These are phyloP conservation scores for Parapsyche elsis DNA, from an alignment of 1,140 invertebrate species.

Conservation along the genomic window DNA sequence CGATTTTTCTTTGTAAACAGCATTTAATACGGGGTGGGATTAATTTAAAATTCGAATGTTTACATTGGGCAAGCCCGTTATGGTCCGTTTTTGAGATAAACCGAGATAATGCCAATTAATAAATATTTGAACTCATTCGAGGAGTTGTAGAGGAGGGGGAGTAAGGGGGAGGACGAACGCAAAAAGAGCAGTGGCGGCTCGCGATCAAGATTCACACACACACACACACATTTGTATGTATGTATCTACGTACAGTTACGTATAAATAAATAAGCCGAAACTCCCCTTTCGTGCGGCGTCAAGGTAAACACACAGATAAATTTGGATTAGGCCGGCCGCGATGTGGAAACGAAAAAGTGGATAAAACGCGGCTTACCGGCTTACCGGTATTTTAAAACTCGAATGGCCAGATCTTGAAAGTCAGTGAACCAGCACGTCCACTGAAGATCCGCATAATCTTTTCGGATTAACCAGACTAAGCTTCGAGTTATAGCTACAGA, in stretches of 20 bases:
- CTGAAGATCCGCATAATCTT: conserved; percentile 20
- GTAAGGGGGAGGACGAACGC: conserved; percentile 21
- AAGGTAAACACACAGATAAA: conserved; percentile 51
- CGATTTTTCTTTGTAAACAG: not conserved
- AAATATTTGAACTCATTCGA: conserved; percentile 46
- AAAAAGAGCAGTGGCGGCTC: no score
- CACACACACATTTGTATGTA: not conserved
- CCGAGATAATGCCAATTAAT: conserved; percentile 49
- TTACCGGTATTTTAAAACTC: conserved; percentile 48
- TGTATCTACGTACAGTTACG: not conserved
- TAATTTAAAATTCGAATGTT: not conserved
- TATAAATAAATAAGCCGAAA: conserved; percentile 43
- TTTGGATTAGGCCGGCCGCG: conserved; percentile 41
- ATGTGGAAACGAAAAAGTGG: conserved; percentile 52
- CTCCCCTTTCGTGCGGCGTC: conserved; percentile 43
- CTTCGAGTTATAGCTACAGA: no score
- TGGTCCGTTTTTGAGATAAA: conserved; percentile 4
- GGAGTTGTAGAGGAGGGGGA: not conserved
- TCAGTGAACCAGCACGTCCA: conserved; percentile 40
- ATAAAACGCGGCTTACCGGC: conserved; percentile 37
- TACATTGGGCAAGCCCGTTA: not conserved
- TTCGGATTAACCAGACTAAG: conserved; percentile 14
- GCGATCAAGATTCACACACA: not conserved
- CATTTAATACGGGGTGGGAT: not conserved
- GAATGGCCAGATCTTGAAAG: conserved; percentile 24